These are phyloP conservation scores for Rhynchotus rufescens DNA, from an alignment of 2,797 vertebrate genomes.

Conservation along the genomic window DNA sequence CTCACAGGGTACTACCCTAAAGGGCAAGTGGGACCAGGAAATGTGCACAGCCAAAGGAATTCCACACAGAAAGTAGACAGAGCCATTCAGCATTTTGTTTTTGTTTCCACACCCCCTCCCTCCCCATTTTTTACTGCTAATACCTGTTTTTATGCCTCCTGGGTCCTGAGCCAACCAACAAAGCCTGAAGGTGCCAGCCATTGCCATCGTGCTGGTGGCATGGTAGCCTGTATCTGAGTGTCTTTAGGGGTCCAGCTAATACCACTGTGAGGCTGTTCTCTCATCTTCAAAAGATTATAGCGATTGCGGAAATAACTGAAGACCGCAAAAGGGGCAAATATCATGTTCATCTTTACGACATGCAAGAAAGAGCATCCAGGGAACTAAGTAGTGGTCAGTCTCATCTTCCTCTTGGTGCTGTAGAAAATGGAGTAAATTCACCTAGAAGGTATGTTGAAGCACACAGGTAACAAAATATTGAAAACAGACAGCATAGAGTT, in stretches of 20 bases:
- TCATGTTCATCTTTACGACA: background rate
- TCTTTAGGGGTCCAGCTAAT: background rate
- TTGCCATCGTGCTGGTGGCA: background rate
- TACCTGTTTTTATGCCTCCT: background rate
- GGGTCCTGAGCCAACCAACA: background rate
- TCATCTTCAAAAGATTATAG: background rate
- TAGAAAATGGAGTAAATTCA: background rate
- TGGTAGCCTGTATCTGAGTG: no score
- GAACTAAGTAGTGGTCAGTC: background rate
- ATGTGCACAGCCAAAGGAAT: background rate
- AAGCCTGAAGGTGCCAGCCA: background rate
- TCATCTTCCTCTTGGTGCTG: background rate
- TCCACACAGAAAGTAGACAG: background rate
- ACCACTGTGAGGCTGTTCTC: background rate
- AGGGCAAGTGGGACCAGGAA: background rate
- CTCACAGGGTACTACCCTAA: background rate
- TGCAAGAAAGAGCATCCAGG: background rate
- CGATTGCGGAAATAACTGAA: background rate
- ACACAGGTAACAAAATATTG: background rate
- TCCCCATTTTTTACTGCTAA: background rate
- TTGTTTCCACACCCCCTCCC: no score
- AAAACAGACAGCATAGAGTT: background rate
- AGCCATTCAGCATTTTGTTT: background rate
- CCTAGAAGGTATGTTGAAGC: background rate
- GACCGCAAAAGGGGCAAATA: background rate